Percentiles rank a stretch among this genome's conserved stretches.
phyloP scores from a whole-genome alignment of 92 coral and sea anemone species.

The Epizoanthus scotinus region DNA sequence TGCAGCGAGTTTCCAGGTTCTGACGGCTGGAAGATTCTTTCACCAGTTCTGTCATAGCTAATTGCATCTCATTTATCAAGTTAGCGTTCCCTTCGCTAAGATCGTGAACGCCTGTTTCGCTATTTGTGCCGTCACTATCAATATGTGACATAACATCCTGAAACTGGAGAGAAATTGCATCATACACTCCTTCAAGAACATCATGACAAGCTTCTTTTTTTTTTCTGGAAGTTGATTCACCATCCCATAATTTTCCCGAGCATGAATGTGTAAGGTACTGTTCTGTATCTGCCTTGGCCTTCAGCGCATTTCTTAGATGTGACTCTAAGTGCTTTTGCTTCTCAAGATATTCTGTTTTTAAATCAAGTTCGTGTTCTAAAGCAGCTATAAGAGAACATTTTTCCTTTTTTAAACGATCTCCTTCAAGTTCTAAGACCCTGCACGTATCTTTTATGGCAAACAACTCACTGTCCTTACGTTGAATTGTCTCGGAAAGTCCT shows the following conservation, averaged over 20 bases:
- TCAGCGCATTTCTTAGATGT: neutral
- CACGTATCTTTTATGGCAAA: neutral
- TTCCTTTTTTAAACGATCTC: neutral
- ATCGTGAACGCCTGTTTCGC: neutral
- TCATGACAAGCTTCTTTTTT: neutral
- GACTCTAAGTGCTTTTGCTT: slow-evolving; percentile 10
- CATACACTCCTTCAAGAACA: slow-evolving; percentile 3
- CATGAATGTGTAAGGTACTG: neutral
- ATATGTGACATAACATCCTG: neutral
- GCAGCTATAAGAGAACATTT: neutral
- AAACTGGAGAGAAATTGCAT: neutral
- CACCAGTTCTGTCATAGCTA: too few species aligned
- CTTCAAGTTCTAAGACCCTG: slow-evolving; percentile 11
- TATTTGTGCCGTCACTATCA: neutral
- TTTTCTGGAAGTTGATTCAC: neutral
- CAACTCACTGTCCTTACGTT: slow-evolving; percentile 4
- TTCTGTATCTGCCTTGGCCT: slow-evolving; percentile 8
- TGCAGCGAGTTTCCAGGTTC: too few species aligned
- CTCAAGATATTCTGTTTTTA: slow-evolving; percentile 1
- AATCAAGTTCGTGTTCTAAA: neutral
- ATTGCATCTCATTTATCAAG: too few species aligned
- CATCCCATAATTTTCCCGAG: neutral
- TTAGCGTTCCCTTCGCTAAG: too few species aligned
- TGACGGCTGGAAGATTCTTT: too few species aligned
- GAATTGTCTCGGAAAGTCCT: neutral